phyloP scores from a whole-genome alignment of 2,113 vertebrate species.

The Oryctolagus cuniculus region DNA sequence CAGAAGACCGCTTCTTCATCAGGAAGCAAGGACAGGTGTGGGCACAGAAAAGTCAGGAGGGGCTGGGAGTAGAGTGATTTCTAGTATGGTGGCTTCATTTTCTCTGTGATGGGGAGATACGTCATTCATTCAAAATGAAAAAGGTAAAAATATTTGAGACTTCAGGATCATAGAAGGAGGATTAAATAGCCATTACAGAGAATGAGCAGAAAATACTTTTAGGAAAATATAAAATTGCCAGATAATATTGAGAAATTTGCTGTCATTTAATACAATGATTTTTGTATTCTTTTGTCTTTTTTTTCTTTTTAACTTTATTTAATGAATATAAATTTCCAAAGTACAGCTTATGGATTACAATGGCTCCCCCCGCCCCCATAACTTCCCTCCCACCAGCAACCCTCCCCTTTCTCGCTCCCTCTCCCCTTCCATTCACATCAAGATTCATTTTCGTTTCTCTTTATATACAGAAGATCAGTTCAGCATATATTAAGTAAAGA shows the following conservation, averaged over 20 bases:
- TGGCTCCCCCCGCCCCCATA: too few relatives aligned
- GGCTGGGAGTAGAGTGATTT: neutral
- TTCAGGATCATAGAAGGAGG: neutral
- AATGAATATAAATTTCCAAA: too few relatives aligned
- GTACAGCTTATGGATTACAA: too few relatives aligned
- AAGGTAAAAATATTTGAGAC: too few relatives aligned
- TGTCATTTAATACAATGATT: neutral
- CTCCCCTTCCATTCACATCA: too few relatives aligned
- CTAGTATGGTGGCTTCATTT: neutral
- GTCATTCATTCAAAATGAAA: neutral
- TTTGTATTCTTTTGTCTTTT: too few relatives aligned
- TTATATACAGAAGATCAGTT: too few relatives aligned
- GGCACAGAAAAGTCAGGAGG: neutral
- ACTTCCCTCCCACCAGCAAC: too few relatives aligned
- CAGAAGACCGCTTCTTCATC: neutral
- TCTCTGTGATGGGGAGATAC: neutral
- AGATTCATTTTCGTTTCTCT: too few relatives aligned
- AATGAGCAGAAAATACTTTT: conserved; percentile 2
- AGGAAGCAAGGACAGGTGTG: neutral
- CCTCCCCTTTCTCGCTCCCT: too few relatives aligned
- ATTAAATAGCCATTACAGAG: neutral
- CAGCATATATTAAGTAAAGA: too few relatives aligned
- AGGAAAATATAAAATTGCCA: neutral
- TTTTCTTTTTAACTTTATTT: too few relatives aligned
- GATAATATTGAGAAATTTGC: neutral